These are phyloP conservation scores for Brachyrhaphis roseni DNA, from an alignment of 2,797 vertebrate genomes.

Conservation along the genomic window DNA sequence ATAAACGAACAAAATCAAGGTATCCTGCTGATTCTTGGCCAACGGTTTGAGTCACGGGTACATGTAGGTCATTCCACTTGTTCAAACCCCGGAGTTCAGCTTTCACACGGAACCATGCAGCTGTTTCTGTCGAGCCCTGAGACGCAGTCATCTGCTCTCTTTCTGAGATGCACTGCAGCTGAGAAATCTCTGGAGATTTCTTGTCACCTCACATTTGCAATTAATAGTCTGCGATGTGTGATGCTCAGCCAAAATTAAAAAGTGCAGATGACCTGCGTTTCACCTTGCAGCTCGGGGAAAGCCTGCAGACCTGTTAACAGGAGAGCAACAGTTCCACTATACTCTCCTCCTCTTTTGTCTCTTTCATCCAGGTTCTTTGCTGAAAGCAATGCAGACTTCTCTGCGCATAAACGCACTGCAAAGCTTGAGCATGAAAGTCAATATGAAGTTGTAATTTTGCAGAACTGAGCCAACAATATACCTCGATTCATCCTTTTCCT, in stretches of 20 bases:
- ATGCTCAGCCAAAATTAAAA: conserved; percentile 51
- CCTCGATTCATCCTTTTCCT: not conserved
- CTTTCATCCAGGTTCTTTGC: conserved; percentile 31
- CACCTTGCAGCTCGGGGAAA: conserved; percentile 45
- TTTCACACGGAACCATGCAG: not conserved
- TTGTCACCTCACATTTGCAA: conserved; percentile 64
- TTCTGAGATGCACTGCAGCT: conserved; percentile 44
- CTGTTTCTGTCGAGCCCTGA: not conserved
- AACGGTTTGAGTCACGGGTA: not conserved
- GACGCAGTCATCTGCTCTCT: conserved; percentile 19
- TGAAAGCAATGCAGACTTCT: not conserved
- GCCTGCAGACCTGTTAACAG: conserved; percentile 31
- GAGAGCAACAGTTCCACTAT: conserved; percentile 7
- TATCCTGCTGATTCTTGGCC: not conserved
- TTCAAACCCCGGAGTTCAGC: not conserved
- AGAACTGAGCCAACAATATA: not conserved
- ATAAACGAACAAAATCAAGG: not conserved
- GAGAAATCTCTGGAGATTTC: conserved; percentile 51
- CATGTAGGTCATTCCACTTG: not conserved
- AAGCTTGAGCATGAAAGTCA: conserved; percentile 1
- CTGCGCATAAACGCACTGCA: conserved; percentile 8
- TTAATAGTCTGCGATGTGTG: conserved; percentile 52
- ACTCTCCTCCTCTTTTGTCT: conserved; percentile 1
- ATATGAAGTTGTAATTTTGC: conserved; percentile 1
- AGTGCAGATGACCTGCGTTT: conserved; percentile 48